phyloP scores from a whole-genome alignment of 2,113 vertebrate genomes.

The Gymnocephalus cernua region DNA sequence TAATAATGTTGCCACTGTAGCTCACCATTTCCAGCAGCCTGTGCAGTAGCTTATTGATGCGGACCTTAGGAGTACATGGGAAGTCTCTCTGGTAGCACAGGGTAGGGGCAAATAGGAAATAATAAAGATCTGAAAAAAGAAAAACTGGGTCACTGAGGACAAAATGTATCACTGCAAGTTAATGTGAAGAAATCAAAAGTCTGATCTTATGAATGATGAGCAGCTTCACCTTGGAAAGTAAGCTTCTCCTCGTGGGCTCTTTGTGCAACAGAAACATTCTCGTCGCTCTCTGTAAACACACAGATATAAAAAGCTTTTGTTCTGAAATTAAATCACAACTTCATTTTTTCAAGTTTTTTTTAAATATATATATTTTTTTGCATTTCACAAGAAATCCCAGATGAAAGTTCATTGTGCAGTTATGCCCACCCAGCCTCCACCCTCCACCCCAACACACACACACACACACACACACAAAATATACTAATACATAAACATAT shows the following conservation, averaged over 20 bases:
- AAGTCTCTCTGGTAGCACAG: conserved; percentile 72
- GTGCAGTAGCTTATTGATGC: conserved; percentile 59
- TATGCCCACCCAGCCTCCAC: no score
- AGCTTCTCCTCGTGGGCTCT: conserved; percentile 25
- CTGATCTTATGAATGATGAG: background rate
- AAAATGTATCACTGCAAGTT: background rate
- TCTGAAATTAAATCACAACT: background rate
- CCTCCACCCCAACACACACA: no score
- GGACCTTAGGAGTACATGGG: conserved; percentile 39
- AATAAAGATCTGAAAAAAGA: conserved; percentile 58
- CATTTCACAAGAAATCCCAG: no score
- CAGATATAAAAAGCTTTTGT: background rate
- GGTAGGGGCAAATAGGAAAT: conserved; percentile 71
- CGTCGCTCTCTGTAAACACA: conserved; percentile 17
- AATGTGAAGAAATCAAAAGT: background rate
- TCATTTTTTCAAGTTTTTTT: no score
- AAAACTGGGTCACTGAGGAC: conserved; percentile 11
- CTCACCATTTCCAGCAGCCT: conserved; percentile 72
- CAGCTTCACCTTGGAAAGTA: conserved; percentile 51
- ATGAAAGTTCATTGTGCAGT: no score
- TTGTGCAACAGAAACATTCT: background rate
- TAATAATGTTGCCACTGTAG: background rate
- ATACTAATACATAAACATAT: no score
- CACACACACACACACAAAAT: no score
- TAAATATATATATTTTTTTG: no score